Evolutionary conservation across 2,113 vertebrate species (phyloP).

Genomic region (Sardina pilchardus): DNA sequence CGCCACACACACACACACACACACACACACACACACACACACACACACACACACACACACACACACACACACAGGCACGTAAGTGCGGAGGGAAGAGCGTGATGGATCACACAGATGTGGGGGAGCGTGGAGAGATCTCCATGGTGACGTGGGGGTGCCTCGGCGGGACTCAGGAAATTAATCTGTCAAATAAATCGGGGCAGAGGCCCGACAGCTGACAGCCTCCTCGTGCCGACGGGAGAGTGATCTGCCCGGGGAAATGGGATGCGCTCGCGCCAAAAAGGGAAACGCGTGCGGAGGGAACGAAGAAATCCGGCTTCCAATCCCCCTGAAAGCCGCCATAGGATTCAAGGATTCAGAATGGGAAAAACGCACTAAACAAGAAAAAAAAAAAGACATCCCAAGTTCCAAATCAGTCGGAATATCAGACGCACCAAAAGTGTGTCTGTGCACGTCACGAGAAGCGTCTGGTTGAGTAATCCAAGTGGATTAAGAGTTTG

Average conservation of each 20-base stretch:
- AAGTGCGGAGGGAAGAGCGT: neutral
- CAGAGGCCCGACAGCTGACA: constrained; percentile 25
- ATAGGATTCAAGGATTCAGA: neutral
- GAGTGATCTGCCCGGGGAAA: neutral
- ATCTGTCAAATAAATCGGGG: constrained; percentile 48
- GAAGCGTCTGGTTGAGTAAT: neutral
- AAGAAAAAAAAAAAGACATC: neutral
- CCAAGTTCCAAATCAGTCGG: neutral
- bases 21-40: neutral
- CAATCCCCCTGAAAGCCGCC: neutral
- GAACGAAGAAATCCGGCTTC: too few species aligned
- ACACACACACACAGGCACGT: constrained; percentile 7
- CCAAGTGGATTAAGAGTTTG: neutral
- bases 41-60: constrained; percentile 14
- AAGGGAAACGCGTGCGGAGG: neutral
- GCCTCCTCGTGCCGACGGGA: neutral
- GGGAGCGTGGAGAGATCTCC: constrained; percentile 24
- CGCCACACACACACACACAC: constrained; percentile 14
- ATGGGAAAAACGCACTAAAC: neutral
- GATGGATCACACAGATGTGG: constrained; percentile 45
- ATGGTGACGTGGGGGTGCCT: constrained; percentile 26
- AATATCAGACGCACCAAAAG: neutral
- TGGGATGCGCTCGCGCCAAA: neutral
- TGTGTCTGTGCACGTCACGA: neutral
- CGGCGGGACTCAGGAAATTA: constrained; percentile 37